Base-by-base conservation (phyloP, 2,797 vertebrate species). In the Coranthus polyacanthus region DNA sequence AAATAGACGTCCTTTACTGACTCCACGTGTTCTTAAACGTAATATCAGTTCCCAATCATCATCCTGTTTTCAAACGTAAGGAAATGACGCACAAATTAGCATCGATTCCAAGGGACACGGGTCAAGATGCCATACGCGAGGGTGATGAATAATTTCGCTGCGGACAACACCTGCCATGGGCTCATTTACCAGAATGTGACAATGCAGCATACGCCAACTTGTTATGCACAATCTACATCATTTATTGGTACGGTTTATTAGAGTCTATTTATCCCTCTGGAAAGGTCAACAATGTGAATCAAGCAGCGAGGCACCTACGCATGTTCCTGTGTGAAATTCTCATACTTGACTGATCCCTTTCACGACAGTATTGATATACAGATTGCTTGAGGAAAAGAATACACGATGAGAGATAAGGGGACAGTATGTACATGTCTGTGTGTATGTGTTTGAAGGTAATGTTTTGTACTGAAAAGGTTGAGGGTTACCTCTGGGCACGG, bases 381-480 rank as follows among this genome's bases (percentile, higher is more conserved):
- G 64, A 75, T 61, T 38, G 43, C 18, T 16, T 43, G n/a, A 73
- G 17, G 58, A 63, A 55, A 67, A 67, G 53, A 72, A 72, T 9
- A 21, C 18, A 75, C 60, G 54, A 65, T 60, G 78, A 72, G 70
- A 79, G 80, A 85, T 76, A 60, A 66, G 38, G 49, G 72, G 70
- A 75, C 75, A 24, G 37, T 15, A 38, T 38, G 15, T 15, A 7
- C 22, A 21, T n/a, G 15, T n/a, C 9, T 34, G 6, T 18, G 21
- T 12, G 34, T 20, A 6, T n/a, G 24, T 26, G 18, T 42, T 21
- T 37, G 44, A 47, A 72, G 70, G 71, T 47, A 75, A 81, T 77
- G 71, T 86, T 83, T 82, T 68, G 51, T 24, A 39, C 13, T 77
- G 68, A 87, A 87, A 90, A 90, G 87, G 81, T 80, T 72, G 62